A percentile compares a stretch with the other conserved stretches of the same genome.
Evolutionary conservation across 2,113 vertebrate species (phyloP).

Genomic region (Grus americana): DNA sequence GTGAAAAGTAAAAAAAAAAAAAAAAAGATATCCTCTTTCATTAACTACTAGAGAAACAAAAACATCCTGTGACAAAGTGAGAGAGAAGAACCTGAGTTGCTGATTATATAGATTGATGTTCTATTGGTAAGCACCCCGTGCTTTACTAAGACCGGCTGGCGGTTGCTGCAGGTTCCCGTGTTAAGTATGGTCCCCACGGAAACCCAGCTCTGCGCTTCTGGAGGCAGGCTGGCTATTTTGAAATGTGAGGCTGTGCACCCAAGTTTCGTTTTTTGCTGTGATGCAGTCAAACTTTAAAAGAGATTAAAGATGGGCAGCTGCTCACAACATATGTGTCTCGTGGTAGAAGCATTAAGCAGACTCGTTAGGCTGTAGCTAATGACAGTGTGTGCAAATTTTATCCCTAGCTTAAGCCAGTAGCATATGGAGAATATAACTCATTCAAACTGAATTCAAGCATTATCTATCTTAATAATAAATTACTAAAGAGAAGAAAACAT

Average conservation of each 20-base stretch:
- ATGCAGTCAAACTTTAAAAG: not conserved
- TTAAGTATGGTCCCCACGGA: not conserved
- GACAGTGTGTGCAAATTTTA: not conserved
- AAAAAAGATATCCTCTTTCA: not conserved
- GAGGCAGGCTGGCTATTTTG: not conserved
- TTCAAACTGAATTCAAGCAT: not conserved
- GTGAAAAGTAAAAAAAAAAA: not conserved
- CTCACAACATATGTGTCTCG: not conserved
- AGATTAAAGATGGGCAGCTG: not conserved
- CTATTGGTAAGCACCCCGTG: not conserved
- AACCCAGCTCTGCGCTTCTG: rapidly evolving
- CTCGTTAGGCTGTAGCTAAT: not conserved
- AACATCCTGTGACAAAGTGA: not conserved
- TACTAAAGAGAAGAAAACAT: not conserved
- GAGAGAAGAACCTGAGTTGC: rapidly evolving
- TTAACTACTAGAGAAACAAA: not conserved
- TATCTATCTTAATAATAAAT: not conserved
- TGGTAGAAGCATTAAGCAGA: not conserved
- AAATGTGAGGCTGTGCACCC: not conserved
- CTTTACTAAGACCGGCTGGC: not conserved
- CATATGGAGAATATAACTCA: not conserved
- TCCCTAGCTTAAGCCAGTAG: not conserved
- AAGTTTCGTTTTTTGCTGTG: not conserved
- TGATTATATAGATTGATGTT: not conserved
- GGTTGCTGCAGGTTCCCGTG: not conserved